A percentile compares a stretch with the other conserved stretches of the same genome.
Evolutionary conservation across 53 echinoderm and acorn worm species (phyloP).

Genomic region (Echinometra lucunter): DNA sequence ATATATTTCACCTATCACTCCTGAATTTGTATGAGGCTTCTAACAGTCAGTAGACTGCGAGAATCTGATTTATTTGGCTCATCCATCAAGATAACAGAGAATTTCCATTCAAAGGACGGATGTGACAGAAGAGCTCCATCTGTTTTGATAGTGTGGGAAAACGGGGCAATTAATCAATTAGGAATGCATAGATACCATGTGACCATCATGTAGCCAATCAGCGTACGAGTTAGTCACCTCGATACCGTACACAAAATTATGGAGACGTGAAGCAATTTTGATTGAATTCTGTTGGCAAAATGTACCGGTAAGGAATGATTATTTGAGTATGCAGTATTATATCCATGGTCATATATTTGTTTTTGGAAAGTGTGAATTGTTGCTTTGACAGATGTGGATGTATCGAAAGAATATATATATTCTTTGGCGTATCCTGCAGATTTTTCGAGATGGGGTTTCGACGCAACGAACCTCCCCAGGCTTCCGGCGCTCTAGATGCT

Average conservation of each 20-base stretch:
- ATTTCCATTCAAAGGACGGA: too few species aligned
- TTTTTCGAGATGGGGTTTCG: neutral
- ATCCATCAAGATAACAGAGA: too few species aligned
- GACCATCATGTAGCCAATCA: conserved; percentile 45
- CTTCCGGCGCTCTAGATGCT: neutral
- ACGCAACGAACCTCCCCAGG: neutral
- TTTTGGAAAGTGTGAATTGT: neutral
- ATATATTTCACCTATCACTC: too few species aligned
- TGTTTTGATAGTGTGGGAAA: too few species aligned
- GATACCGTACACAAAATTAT: conserved; percentile 64
- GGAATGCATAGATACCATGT: conserved; percentile 56
- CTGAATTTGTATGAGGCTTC: too few species aligned
- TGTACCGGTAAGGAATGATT: neutral
- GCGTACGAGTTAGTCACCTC: conserved; percentile 16
- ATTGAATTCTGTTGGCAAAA: neutral
- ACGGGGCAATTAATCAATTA: conserved; percentile 44
- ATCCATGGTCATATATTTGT: neutral
- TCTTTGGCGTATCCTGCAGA: neutral
- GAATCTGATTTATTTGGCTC: too few species aligned
- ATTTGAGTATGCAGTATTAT: neutral
- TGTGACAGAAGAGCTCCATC: too few species aligned
- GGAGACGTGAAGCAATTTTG: neutral
- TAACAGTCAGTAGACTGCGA: too few species aligned
- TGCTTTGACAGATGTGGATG: neutral
- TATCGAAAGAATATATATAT: neutral